Evolutionary conservation across 2,113 vertebrate genomes (phyloP).

Genomic region (Hyla sarda): DNA sequence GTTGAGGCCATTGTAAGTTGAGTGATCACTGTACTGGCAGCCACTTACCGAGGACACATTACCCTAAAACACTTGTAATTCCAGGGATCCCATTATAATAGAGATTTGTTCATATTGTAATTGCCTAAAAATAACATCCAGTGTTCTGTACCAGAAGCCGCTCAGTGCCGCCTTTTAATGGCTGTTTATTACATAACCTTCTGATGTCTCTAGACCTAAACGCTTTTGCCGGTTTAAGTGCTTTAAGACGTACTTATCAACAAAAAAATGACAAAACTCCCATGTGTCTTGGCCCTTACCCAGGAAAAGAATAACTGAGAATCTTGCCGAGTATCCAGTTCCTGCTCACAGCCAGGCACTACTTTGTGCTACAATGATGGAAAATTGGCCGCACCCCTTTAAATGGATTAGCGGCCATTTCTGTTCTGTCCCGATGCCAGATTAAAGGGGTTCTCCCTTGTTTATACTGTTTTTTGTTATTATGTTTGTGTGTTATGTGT

Average conservation of each 20-base stretch:
- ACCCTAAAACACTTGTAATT: not conserved
- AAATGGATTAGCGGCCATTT: not conserved
- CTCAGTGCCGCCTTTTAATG: not conserved
- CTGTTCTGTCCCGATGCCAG: not conserved
- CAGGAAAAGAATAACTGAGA: not conserved
- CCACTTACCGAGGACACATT: not conserved
- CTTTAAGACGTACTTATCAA: slow-evolving; percentile 1
- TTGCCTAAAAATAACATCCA: not conserved
- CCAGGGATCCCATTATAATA: not conserved
- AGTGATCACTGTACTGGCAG: too few species aligned
- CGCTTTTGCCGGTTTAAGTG: not conserved
- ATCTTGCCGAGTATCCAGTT: not conserved
- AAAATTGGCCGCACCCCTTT: not conserved
- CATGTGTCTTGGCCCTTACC: slow-evolving; percentile 16
- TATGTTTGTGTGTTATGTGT: too few species aligned
- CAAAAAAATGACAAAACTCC: not conserved
- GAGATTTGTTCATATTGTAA: not conserved
- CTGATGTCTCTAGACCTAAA: not conserved
- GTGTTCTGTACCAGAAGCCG: not conserved
- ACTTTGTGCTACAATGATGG: not conserved
- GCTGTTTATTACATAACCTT: slow-evolving; percentile 3
- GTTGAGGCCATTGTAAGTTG: too few species aligned
- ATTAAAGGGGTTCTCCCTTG: too few species aligned
- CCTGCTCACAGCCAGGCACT: not conserved
- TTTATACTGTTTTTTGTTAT: too few species aligned